Evolutionary conservation across 37 sponge, comb jelly and placozoan genomes (phyloP).

Genomic region (Halichondria panicea): DNA sequence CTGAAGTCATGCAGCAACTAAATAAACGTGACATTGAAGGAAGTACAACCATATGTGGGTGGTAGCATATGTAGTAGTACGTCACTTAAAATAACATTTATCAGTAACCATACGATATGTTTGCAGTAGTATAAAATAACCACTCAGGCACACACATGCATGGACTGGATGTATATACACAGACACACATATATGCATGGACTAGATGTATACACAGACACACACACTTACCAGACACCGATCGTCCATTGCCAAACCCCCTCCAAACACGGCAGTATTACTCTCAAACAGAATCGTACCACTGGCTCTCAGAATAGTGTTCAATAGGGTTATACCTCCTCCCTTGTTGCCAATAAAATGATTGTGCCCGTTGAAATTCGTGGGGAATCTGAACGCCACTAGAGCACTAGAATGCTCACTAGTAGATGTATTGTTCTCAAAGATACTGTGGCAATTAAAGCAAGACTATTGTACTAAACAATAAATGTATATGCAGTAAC

Average conservation of each 20-base stretch:
- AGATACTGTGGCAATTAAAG: constrained; percentile 23
- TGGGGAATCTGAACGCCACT: constrained; percentile 77
- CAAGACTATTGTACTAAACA: neutral
- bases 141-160: neutral
- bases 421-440: constrained; percentile 41
- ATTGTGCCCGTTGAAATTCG: constrained; percentile 52
- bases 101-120: neutral
- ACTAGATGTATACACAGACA: too few relatives aligned
- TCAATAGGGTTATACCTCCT: constrained; percentile 72
- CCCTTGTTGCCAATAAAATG: constrained; percentile 56
- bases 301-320: constrained; percentile 44
- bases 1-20: neutral
- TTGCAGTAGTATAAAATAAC: neutral
- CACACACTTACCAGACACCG: constrained; percentile 54
- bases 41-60: neutral
- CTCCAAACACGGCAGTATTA: constrained; percentile 74
- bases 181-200: neutral
- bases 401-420: constrained; percentile 61
- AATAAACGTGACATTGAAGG: neutral
- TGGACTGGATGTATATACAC: neutral
- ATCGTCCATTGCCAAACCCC: constrained; percentile 75
- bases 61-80: too few relatives aligned
- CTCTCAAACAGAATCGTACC: constrained; percentile 47
- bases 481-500: neutral
- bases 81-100: too few relatives aligned